A percentile compares a stretch with the other conserved stretches of the same genome.
Conservation (phyloP, 2,797 vertebrate genomes). For the Pangasius djambal region DNA sequence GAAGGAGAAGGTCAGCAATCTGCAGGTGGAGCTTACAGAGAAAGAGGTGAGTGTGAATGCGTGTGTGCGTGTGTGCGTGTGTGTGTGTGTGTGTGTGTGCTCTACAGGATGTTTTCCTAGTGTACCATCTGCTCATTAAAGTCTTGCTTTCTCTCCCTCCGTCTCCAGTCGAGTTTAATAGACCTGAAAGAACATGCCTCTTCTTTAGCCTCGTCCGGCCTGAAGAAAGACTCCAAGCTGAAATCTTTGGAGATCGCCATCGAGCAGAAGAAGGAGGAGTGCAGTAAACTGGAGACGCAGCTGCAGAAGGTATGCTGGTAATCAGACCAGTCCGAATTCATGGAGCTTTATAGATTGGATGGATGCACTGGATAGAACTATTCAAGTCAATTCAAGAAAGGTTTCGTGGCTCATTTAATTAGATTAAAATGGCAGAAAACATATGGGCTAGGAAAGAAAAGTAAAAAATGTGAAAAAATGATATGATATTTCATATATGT, state of each 20-base stretch:
- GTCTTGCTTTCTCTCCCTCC: slow-evolving; percentile 42
- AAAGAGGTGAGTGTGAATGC: slow-evolving; percentile 86
- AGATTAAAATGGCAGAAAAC: not conserved
- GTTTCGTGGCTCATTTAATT: not conserved
- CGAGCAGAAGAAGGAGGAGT: slow-evolving; percentile 99
- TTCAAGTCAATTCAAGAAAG: not conserved
- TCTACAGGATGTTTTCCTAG: slow-evolving; percentile 4
- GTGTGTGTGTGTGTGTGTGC: not conserved
- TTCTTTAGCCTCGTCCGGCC: slow-evolving; percentile 92
- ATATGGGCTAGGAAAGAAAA: not conserved
- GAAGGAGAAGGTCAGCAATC: slow-evolving; percentile 94
- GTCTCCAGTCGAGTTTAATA: slow-evolving; percentile 93
- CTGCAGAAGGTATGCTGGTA: slow-evolving; percentile 92
- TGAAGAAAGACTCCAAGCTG: slow-evolving; percentile 98
- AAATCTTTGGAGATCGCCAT: slow-evolving; percentile 98
- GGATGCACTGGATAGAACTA: not conserved
- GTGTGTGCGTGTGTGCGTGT: not conserved
- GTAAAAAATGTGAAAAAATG: not conserved
- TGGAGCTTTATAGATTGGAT: not conserved
- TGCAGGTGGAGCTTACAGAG: slow-evolving; percentile 95
- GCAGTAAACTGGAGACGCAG: slow-evolving; percentile 98
- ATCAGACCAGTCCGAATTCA: not conserved
- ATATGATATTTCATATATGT: not conserved
- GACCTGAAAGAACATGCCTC: slow-evolving; percentile 99
- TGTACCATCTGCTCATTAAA: slow-evolving; percentile 23